A percentile compares a stretch with the other conserved stretches of the same genome.
Conservation (phyloP, 2,113 vertebrate genomes). For the Galbula dea region DNA sequence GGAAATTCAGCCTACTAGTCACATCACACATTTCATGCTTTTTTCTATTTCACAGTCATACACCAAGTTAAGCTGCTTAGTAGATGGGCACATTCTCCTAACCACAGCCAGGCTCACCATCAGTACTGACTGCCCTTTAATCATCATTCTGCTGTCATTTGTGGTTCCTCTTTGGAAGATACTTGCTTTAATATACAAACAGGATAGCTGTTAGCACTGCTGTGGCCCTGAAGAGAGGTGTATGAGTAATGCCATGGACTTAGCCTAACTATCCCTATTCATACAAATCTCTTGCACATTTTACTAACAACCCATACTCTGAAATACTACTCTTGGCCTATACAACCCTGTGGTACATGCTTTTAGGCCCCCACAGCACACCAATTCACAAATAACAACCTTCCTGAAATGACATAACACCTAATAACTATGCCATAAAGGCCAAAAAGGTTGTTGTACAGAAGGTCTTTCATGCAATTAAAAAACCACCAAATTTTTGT, state of each 20-base stretch:
- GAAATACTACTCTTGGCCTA: neutral
- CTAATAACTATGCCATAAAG: neutral
- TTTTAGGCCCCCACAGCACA: neutral
- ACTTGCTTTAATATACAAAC: neutral
- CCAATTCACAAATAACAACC: neutral
- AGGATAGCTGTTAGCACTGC: neutral
- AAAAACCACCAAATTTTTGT: neutral
- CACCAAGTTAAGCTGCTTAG: slow-evolving; percentile 34
- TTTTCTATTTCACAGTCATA: slow-evolving; percentile 28
- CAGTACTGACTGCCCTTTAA: neutral
- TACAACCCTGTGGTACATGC: neutral
- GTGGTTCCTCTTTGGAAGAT: neutral
- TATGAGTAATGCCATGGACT: neutral
- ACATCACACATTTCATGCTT: slow-evolving; percentile 33
- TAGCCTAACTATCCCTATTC: neutral
- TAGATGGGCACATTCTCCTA: slow-evolving; percentile 23
- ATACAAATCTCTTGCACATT: neutral
- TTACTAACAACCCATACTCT: neutral
- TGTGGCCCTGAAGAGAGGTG: neutral
- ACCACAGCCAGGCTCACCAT: neutral
- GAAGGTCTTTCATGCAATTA: neutral
- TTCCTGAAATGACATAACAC: neutral
- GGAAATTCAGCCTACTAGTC: slow-evolving; percentile 16
- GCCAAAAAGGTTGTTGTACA: neutral
- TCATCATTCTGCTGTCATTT: slow-evolving; percentile 36